These are phyloP conservation scores for Spilarctia lutea DNA, from an alignment of 2,888 invertebrate genomes.

Conservation along the genomic window DNA sequence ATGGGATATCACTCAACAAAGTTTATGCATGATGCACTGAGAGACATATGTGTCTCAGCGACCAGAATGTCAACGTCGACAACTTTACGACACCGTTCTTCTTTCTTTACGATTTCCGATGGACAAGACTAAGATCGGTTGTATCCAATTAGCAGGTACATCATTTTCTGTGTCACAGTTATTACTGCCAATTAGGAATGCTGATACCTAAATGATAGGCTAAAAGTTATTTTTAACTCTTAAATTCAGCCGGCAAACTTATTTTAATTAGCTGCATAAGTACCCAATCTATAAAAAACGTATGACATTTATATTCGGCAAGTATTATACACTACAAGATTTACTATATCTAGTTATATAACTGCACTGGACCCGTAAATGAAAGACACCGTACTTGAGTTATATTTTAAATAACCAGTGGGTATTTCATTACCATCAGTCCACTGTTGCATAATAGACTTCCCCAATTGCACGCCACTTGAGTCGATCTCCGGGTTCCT, in stretches of 20 bases:
- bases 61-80: conserved; percentile 48
- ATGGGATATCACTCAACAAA: conserved; percentile 44
- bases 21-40: conserved; percentile 48
- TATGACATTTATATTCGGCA: not conserved
- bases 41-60: conserved; percentile 51
- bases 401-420: not conserved
- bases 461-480: no score
- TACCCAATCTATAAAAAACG: not conserved
- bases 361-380: not conserved
- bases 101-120: conserved; percentile 63
- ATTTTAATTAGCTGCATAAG: not conserved
- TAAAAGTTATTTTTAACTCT: conserved; percentile 35
- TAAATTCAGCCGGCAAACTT: conserved; percentile 28
- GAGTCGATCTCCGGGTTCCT: no score
- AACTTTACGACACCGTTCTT: conserved; percentile 55
- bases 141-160: conserved; percentile 56
- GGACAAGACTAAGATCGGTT: conserved; percentile 53
- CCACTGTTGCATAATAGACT: no score
- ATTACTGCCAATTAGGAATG: conserved; percentile 51
- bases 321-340: not conserved
- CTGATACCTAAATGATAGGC: conserved; percentile 36
- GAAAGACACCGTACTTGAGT: not conserved
- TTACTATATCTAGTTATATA: not conserved
- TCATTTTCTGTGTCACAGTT: conserved; percentile 53
- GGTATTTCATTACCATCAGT: no score